Conservation (phyloP, 1,140 invertebrate genomes). For the Drosophila aff. region DNA sequence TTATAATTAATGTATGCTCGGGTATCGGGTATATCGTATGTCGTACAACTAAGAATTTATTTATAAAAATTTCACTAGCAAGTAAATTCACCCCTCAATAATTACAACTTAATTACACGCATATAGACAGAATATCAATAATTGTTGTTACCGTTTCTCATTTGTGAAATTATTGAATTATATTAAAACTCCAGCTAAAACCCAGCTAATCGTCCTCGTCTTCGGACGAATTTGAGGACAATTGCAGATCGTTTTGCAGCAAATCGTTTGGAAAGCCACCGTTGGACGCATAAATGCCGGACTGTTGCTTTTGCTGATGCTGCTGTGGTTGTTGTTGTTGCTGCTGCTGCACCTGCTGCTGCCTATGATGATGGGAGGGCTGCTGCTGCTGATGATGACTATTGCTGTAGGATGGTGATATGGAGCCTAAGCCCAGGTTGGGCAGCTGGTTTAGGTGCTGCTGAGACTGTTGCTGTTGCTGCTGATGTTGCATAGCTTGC, state of each 20-base stretch:
- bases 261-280: conserved; percentile 86
- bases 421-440: conserved; percentile 51
- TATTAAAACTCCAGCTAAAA: conserved; percentile 21
- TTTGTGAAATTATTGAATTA: conserved; percentile 44
- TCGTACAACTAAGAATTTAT: conserved; percentile 72
- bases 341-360: conserved; percentile 15
- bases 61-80: conserved; percentile 83
- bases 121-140: conserved; percentile 72
- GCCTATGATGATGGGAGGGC: conserved; percentile 50
- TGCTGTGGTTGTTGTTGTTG: conserved; percentile 66
- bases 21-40: conserved; percentile 30
- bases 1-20: conserved; percentile 57
- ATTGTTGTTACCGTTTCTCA: conserved; percentile 30
- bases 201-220: conserved; percentile 76
- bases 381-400: conserved; percentile 68
- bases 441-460: conserved; percentile 50
- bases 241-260: conserved; percentile 89
- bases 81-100: conserved; percentile 79
- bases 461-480: conserved; percentile 51
- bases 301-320: conserved; percentile 61
- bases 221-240: conserved; percentile 86
- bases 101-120: conserved; percentile 73
- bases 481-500: conserved; percentile 57
- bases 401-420: conserved; percentile 36
- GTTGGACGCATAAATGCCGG: conserved; percentile 77